These are phyloP conservation scores for Ficedula albicollis DNA, from an alignment of 2,797 vertebrate genomes.

Conservation along the genomic window DNA sequence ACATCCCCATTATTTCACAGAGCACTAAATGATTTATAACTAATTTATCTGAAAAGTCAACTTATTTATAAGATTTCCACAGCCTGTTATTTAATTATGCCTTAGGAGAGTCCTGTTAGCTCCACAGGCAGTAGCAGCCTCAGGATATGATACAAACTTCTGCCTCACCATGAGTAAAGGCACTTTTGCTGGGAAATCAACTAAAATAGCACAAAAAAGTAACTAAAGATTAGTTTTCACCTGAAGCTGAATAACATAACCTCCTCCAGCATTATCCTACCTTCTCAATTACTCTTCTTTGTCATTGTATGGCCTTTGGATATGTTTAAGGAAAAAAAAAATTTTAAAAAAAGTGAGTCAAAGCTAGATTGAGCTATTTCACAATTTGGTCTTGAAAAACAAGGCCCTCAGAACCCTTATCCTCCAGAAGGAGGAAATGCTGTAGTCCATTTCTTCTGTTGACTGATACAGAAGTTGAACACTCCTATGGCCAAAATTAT, in stretches of 20 bases:
- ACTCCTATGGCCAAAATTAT: background rate
- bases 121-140: conserved; percentile 54
- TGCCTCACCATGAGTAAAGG: conserved; percentile 62
- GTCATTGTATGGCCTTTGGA: background rate
- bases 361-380: conserved; percentile 12
- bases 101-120: conserved; percentile 11
- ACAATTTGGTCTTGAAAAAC: conserved; percentile 18
- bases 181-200: conserved; percentile 63
- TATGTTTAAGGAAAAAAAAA: background rate
- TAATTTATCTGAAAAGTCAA: conserved; percentile 21
- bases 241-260: conserved; percentile 3
- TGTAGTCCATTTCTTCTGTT: background rate
- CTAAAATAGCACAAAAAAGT: conserved; percentile 23
- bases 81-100: conserved; percentile 17
- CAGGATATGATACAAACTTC: conserved; percentile 22
- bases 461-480: background rate
- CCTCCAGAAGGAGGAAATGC: background rate
- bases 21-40: conserved; percentile 41
- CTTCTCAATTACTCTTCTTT: background rate
- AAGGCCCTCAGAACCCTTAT: background rate
- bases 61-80: conserved; percentile 22
- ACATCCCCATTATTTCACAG: conserved; percentile 42
- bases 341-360: background rate
- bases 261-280: background rate
- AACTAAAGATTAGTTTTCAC: conserved; percentile 24